phyloP scores from a whole-genome alignment of 1,140 invertebrate species.

The Bathynomus jamesi region DNA sequence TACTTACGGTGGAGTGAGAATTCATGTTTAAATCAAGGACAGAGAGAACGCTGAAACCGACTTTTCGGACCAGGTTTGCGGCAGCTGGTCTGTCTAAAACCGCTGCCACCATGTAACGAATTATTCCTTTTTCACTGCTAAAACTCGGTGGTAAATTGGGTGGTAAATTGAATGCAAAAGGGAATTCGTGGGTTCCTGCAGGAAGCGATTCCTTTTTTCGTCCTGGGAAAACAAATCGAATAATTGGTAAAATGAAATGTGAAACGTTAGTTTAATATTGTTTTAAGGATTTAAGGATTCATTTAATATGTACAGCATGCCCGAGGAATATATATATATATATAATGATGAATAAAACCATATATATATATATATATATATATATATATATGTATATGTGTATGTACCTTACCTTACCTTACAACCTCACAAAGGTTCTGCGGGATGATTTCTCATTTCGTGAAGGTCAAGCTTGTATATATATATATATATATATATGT shows the following conservation, averaged over 20 bases:
- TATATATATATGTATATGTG: no score
- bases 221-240: constrained; percentile 16
- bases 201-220: constrained; percentile 40
- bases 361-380: no score
- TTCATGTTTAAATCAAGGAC: constrained; percentile 40
- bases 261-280: not conserved
- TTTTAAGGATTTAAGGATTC: not conserved
- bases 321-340: not conserved
- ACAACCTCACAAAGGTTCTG: no score
- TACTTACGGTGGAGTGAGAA: constrained; percentile 35
- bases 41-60: constrained; percentile 39
- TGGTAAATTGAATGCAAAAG: constrained; percentile 47
- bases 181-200: constrained; percentile 45
- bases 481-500: no score
- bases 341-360: no score
- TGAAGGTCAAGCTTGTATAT: no score
- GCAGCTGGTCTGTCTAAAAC: constrained; percentile 43
- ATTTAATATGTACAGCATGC: not conserved
- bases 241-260: not conserved
- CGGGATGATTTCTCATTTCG: no score
- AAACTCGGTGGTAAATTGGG: constrained; percentile 47
- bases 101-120: constrained; percentile 46
- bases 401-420: no score
- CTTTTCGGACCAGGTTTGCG: constrained; percentile 33
- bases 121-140: constrained; percentile 45